These are phyloP conservation scores for Julus scandinavius DNA, from an alignment of 2,888 invertebrate species.

Conservation along the genomic window DNA sequence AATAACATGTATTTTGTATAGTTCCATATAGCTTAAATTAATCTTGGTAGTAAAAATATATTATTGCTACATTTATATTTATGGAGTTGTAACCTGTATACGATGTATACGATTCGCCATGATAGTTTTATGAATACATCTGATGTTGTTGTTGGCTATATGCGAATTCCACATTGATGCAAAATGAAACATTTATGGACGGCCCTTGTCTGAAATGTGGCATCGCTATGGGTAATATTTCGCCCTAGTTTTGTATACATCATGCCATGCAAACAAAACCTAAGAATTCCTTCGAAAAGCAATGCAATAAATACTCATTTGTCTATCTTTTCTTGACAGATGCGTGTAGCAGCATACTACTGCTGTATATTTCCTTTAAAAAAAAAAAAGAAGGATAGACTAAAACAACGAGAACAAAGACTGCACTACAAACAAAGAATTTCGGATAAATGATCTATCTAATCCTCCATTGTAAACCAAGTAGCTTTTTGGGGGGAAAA, in stretches of 20 bases:
- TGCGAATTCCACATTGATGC: not conserved
- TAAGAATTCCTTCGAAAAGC: slow-evolving; percentile 6
- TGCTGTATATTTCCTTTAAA: not conserved
- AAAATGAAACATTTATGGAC: not conserved
- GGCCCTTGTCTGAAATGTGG: not conserved
- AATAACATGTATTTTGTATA: no score
- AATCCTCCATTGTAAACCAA: slow-evolving; percentile 27
- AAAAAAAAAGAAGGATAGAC: not conserved
- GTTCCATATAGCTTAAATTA: no score
- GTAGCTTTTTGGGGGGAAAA: not conserved
- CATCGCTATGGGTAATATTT: not conserved
- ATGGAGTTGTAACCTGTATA: no score
- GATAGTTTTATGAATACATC: no score
- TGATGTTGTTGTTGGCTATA: no score
- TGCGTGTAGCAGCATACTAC: not conserved
- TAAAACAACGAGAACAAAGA: slow-evolving; percentile 39
- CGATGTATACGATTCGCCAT: no score
- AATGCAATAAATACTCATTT: slow-evolving; percentile 33
- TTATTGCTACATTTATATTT: no score
- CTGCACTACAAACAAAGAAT: slow-evolving; percentile 19
- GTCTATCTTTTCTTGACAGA: slow-evolving; percentile 48
- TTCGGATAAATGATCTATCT: slow-evolving; percentile 45
- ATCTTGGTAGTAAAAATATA: no score
- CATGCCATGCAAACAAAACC: slow-evolving; percentile 13
- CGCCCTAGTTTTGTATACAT: not conserved